phyloP scores from a whole-genome alignment of 2,888 invertebrate species.

The Morinoia aosen region DNA sequence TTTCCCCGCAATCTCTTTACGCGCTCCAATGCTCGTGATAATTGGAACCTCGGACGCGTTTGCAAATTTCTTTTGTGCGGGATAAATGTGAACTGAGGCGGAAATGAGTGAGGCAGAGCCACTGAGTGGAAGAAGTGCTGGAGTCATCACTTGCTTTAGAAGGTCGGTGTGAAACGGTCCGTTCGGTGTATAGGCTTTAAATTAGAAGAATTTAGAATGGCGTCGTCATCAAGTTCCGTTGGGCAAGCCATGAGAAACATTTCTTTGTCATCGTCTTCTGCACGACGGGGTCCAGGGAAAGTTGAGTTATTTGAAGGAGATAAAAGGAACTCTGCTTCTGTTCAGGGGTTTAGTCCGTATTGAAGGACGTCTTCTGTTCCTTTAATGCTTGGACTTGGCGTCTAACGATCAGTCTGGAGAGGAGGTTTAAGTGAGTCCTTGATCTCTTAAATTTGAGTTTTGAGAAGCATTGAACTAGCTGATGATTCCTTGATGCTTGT shows the following conservation, averaged over 20 bases:
- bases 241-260: neutral
- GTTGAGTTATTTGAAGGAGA: too few relatives aligned
- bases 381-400: too few relatives aligned
- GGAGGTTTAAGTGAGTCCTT: too few relatives aligned
- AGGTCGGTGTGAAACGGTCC: neutral
- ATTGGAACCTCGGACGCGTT: neutral
- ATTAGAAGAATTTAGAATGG: neutral
- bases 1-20: neutral
- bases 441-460: too few relatives aligned
- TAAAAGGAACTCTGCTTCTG: too few relatives aligned
- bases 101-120: neutral
- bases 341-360: too few relatives aligned
- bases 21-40: neutral
- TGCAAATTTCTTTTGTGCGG: neutral
- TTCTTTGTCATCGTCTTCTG: neutral
- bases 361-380: too few relatives aligned
- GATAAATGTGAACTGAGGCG: neutral
- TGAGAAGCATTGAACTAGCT: too few relatives aligned
- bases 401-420: too few relatives aligned
- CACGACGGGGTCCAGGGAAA: neutral
- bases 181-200: neutral
- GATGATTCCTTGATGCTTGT: too few relatives aligned
- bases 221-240: neutral
- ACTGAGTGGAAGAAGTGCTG: neutral
- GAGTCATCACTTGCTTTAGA: neutral